Base-by-base conservation (phyloP, 2,797 vertebrate genomes). In the Halcyon chelicuti region DNA sequence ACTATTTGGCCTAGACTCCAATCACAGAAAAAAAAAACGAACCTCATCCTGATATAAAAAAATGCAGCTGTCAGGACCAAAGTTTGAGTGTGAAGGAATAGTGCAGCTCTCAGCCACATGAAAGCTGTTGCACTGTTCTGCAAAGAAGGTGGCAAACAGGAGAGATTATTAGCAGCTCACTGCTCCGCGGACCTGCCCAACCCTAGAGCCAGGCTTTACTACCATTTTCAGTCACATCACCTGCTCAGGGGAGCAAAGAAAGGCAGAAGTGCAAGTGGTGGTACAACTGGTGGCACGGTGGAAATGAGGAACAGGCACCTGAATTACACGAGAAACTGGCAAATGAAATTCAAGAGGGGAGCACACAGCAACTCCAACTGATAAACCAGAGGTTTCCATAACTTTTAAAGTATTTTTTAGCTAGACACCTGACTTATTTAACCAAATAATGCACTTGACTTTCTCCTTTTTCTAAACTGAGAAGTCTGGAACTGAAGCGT, bases 21-120 rank as follows among this genome's bases (percentile, higher is more conserved):
- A 21, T 15, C 31, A 60, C 0, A 40, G 23, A 5, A 26, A 60
- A 74, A 76, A 39, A 39, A 37, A 37, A 10, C 37, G 51, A 9
- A 0, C 0, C 5, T 3, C 3, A 42, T 7, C 4, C 39, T 0
- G 0, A 83, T 86, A 73, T 22, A 71, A 63, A 82, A 68, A 29
- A 2, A 9, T 9, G 1, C 22, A 79, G 11, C 8, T 61, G 20
- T 25, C 40, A 39, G 73, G n/a, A 90, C 10, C 20, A 33, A 44
- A 44, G 62, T 33, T 47, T 61, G 55, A 35, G 25, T 5, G 46
- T 23, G 46, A 78, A 67, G 37, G 33, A 80, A 4, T 2, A 54
- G 58, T 1, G 25, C n/a, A 81, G 37, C 37, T 37, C 37, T 37
- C 37, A 37, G 37, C 37, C 37, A 37, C 37, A 37, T 37, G 37